These are phyloP conservation scores for Cydia splendana DNA, from an alignment of 1,140 invertebrate species.

Conservation along the genomic window DNA sequence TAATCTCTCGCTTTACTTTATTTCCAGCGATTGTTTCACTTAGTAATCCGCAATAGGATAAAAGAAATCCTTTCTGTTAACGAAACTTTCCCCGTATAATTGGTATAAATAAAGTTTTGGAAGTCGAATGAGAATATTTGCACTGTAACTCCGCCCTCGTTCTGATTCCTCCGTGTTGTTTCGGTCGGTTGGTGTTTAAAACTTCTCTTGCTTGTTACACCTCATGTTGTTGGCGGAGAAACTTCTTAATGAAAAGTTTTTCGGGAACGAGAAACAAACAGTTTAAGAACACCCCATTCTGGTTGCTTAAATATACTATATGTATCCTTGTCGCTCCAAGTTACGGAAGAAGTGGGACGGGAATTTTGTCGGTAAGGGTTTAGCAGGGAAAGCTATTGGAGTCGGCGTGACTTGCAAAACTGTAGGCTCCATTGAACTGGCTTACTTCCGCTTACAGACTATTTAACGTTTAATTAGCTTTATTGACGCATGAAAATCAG, in stretches of 20 bases:
- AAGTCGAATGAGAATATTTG: slow-evolving; percentile 23
- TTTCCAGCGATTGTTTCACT: background rate
- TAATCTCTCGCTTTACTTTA: background rate
- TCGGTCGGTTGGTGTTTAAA: slow-evolving; percentile 26
- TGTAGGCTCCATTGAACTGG: slow-evolving; percentile 19
- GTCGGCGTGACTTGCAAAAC: slow-evolving; percentile 13
- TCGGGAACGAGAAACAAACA: slow-evolving; percentile 16
- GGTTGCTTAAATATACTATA: background rate
- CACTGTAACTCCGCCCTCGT: slow-evolving; percentile 1
- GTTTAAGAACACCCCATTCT: slow-evolving; percentile 9
- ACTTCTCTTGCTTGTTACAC: slow-evolving; percentile 25
- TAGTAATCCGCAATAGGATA: background rate
- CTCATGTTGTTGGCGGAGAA: slow-evolving; percentile 26
- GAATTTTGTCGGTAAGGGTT: slow-evolving; percentile 1
- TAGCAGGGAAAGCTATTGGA: background rate
- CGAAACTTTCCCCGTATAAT: slow-evolving; percentile 20
- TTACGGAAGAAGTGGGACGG: slow-evolving; percentile 5
- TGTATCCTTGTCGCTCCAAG: background rate
- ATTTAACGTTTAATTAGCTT: slow-evolving; percentile 32
- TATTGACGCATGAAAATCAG: background rate
- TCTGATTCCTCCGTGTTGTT: slow-evolving; percentile 19
- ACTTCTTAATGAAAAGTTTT: slow-evolving; percentile 31
- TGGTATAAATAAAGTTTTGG: slow-evolving; percentile 27
- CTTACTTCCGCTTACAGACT: slow-evolving; percentile 25
- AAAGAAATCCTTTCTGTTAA: slow-evolving; percentile 3